phyloP scores from a whole-genome alignment of 2,888 invertebrate genomes.

The Callosobruchus maculatus region DNA sequence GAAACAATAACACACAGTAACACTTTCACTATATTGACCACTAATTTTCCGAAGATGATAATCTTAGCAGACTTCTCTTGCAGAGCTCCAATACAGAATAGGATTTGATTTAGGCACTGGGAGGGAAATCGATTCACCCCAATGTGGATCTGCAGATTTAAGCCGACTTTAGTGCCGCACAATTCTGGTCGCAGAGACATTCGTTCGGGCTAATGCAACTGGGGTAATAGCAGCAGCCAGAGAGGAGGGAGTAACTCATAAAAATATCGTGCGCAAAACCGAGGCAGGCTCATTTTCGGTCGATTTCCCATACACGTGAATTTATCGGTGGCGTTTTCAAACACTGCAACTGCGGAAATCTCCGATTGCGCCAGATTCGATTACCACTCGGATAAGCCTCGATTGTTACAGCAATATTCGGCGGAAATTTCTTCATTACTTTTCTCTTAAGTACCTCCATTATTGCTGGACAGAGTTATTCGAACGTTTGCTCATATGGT shows the following conservation, averaged over 20 bases:
- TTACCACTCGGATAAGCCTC: not conserved
- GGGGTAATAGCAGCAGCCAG: constrained; percentile 15
- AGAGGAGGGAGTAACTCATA: constrained; percentile 17
- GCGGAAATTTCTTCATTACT: not conserved
- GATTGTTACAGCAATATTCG: not conserved
- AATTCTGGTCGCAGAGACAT: not conserved
- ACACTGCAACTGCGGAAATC: constrained; percentile 10
- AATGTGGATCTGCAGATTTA: not conserved
- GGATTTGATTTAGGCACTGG: too few relatives aligned
- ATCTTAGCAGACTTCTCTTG: too few relatives aligned
- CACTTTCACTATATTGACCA: too few relatives aligned
- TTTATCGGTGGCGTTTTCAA: constrained; percentile 13
- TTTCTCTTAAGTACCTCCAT: not conserved
- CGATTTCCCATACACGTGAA: constrained; percentile 20
- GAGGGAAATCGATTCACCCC: too few relatives aligned
- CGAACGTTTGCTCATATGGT: not conserved
- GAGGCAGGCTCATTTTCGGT: constrained; percentile 11
- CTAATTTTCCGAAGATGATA: too few relatives aligned
- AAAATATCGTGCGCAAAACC: not conserved
- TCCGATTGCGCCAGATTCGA: not conserved
- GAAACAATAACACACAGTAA: too few relatives aligned
- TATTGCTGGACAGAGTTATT: not conserved
- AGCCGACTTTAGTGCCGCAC: not conserved
- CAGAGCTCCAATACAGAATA: too few relatives aligned
- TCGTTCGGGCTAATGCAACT: constrained; percentile 5